A percentile compares a stretch with the other conserved stretches of the same genome.
Conservation (phyloP, 2,888 invertebrate species). For the Zygaena filipendulae region DNA sequence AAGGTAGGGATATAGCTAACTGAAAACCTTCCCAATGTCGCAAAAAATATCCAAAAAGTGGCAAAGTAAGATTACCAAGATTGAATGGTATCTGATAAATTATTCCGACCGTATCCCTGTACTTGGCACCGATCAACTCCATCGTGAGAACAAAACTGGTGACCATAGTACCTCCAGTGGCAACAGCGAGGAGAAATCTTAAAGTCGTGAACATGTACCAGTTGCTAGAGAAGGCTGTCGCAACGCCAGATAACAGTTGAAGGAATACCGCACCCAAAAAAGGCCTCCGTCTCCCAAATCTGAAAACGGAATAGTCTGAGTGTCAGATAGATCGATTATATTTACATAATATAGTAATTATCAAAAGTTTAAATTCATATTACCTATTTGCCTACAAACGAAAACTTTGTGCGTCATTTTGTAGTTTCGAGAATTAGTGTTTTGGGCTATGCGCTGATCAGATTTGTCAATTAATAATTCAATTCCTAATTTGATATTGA, state of each 20-base stretch:
- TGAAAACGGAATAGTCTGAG: conserved; percentile 31
- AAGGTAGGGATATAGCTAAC: conserved; percentile 73
- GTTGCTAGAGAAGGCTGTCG: conserved; percentile 76
- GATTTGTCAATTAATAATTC: too few relatives aligned
- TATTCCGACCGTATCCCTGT: conserved; percentile 76
- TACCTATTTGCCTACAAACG: too few relatives aligned
- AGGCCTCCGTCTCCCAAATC: conserved; percentile 80
- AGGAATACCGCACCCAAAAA: conserved; percentile 78
- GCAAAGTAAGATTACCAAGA: conserved; percentile 73
- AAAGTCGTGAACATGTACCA: conserved; percentile 74
- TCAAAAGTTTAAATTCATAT: conserved; percentile 15
- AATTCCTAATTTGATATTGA: too few relatives aligned
- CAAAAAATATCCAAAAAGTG: conserved; percentile 72
- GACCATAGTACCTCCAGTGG: conserved; percentile 87
- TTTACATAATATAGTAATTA: conserved; percentile 11
- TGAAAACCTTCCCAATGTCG: conserved; percentile 76
- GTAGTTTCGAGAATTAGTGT: too few relatives aligned
- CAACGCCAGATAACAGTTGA: conserved; percentile 77
- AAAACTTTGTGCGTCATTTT: too few relatives aligned
- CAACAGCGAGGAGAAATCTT: conserved; percentile 77
- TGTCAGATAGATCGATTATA: conserved; percentile 3
- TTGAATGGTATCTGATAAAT: conserved; percentile 76
- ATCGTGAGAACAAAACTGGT: conserved; percentile 78
- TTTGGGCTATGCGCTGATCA: too few relatives aligned
- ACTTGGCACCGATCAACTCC: conserved; percentile 72